phyloP scores from a whole-genome alignment of 2,113 vertebrate species.

The Xenus cinereus region DNA sequence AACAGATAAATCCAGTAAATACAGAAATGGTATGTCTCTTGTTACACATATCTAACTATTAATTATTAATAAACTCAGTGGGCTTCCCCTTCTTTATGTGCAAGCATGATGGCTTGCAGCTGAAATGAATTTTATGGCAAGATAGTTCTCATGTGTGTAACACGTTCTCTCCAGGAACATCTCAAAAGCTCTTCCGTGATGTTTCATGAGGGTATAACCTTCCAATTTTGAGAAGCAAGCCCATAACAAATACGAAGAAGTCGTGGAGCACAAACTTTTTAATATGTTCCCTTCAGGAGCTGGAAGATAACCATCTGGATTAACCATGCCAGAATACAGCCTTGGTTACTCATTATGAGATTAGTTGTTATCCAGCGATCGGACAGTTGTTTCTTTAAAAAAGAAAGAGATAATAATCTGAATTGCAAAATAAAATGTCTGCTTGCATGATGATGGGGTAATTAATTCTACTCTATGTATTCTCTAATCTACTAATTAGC shows the following conservation, averaged over 20 bases:
- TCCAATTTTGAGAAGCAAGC: not conserved
- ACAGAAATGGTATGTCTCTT: not conserved
- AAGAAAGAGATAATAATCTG: not conserved
- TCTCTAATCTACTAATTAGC: not conserved
- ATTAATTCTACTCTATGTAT: not conserved
- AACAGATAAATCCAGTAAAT: slow-evolving; percentile 11
- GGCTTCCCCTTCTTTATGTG: not conserved
- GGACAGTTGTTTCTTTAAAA: not conserved
- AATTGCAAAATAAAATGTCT: not conserved
- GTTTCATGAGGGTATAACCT: not conserved
- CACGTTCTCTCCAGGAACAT: not conserved
- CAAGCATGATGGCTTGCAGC: not conserved
- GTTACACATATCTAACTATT: not conserved
- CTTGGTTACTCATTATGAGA: not conserved
- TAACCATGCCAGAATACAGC: not conserved
- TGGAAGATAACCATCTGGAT: not conserved
- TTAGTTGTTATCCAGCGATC: not conserved
- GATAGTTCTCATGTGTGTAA: not conserved
- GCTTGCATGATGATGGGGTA: not conserved
- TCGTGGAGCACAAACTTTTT: not conserved
- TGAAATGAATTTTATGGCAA: not conserved
- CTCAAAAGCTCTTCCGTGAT: not conserved
- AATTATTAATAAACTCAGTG: not conserved
- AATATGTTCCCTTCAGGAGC: not conserved
- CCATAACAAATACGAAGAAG: not conserved